phyloP scores from a whole-genome alignment of 2,888 invertebrate genomes.

The Glomeris marginata region DNA sequence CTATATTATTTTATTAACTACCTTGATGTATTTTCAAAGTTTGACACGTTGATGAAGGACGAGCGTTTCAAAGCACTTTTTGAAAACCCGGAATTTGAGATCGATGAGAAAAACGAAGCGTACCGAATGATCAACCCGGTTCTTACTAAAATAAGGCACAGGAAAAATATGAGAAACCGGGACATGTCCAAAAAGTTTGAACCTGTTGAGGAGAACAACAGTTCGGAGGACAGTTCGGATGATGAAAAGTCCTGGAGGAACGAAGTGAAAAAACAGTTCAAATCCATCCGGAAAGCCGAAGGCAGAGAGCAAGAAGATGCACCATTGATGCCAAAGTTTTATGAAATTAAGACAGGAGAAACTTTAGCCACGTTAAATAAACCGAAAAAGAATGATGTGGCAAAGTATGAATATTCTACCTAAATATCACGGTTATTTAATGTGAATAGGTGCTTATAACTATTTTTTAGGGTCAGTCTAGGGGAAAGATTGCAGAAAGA shows the following conservation, averaged over 20 bases:
- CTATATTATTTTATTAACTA: too few species aligned
- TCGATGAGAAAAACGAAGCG: constrained; percentile 73
- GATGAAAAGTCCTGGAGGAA: constrained; percentile 65
- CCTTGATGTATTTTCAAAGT: neutral
- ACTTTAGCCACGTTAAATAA: constrained; percentile 41
- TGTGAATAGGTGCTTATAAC: neutral
- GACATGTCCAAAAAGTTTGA: constrained; percentile 30
- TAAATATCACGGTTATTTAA: constrained; percentile 9
- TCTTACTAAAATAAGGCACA: constrained; percentile 54
- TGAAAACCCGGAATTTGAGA: constrained; percentile 79
- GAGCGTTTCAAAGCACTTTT: constrained; percentile 81
- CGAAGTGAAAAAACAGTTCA: constrained; percentile 59
- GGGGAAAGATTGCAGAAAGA: constrained; percentile 55
- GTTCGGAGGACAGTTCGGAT: constrained; percentile 47
- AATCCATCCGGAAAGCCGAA: constrained; percentile 2
- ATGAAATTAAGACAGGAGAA: constrained; percentile 43
- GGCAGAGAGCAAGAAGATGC: constrained; percentile 37
- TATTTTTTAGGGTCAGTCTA: constrained; percentile 44
- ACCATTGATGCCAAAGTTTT: constrained; percentile 39
- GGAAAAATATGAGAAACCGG: constrained; percentile 32
- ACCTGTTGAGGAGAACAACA: constrained; percentile 25
- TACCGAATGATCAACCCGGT: constrained; percentile 78
- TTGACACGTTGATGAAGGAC: constrained; percentile 51
- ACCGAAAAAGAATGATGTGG: constrained; percentile 26
- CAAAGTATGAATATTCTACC: constrained; percentile 15